A percentile compares a stretch with the other conserved stretches of the same genome.
phyloP scores from a whole-genome alignment of 2,888 invertebrate species.

The Tenthredo scrophulariae region DNA sequence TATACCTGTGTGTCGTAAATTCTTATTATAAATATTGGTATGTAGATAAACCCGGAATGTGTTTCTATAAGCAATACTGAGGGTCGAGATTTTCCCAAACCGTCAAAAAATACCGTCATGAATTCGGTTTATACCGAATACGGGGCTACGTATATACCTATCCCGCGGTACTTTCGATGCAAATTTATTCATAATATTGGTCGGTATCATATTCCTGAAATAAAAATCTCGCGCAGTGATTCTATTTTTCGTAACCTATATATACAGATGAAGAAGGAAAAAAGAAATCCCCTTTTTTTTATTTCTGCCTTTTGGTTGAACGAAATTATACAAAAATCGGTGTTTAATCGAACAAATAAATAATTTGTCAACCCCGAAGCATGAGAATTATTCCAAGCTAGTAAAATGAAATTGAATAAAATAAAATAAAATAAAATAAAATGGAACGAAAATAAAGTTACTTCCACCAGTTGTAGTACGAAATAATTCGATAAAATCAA shows the following conservation, averaged over 20 bases:
- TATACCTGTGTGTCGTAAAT: constrained; percentile 11
- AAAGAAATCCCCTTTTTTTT: background rate
- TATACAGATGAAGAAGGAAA: background rate
- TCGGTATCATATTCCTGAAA: constrained; percentile 41
- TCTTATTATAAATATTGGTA: background rate
- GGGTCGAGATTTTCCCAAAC: constrained; percentile 17
- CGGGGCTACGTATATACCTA: background rate
- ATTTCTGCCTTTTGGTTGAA: background rate
- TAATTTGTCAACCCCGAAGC: background rate
- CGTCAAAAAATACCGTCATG: constrained; percentile 38
- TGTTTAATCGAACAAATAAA: background rate
- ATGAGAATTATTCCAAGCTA: background rate
- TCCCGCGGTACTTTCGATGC: constrained; percentile 18
- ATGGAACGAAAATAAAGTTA: background rate
- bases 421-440: background rate
- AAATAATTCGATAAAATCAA: background rate
- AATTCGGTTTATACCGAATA: constrained; percentile 41
- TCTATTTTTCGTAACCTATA: background rate
- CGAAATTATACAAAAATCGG: background rate
- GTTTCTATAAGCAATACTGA: constrained; percentile 5
- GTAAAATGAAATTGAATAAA: background rate
- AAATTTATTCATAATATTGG: constrained; percentile 51
- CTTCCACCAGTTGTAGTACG: background rate
- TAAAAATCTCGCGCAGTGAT: constrained; percentile 34
- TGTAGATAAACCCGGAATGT: background rate